A percentile compares a stretch with the other conserved stretches of the same genome.
Conservation (phyloP, 2,888 invertebrate genomes). For the Drosophila neotestacea region DNA sequence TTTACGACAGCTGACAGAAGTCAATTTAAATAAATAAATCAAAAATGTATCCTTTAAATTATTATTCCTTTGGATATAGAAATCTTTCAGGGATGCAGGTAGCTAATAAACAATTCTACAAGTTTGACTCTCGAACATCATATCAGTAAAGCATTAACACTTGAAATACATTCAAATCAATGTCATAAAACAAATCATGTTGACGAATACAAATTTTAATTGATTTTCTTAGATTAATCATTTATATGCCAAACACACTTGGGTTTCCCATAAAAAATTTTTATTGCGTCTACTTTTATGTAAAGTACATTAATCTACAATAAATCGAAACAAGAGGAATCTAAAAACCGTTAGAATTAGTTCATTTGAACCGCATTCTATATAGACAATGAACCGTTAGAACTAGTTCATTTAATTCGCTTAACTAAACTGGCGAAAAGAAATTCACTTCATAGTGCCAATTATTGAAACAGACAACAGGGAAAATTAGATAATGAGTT, state of each 20-base stretch:
- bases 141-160: too few species aligned
- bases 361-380: background rate
- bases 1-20: too few species aligned
- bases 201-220: too few species aligned
- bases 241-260: background rate
- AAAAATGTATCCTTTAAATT: too few species aligned
- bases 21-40: too few species aligned
- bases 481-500: background rate
- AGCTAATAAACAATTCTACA: too few species aligned
- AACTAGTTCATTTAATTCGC: background rate
- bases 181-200: too few species aligned
- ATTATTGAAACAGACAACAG: background rate
- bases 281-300: background rate
- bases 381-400: background rate
- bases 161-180: too few species aligned
- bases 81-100: too few species aligned
- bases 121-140: too few species aligned
- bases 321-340: background rate
- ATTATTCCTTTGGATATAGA: too few species aligned
- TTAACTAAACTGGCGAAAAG: background rate
- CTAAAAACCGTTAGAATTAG: background rate
- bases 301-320: background rate
- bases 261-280: background rate
- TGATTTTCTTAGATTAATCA: background rate
- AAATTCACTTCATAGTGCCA: slow-evolving; percentile 1